These are phyloP conservation scores for Hydraecia micacea DNA, from an alignment of 2,888 invertebrate species.

Conservation along the genomic window DNA sequence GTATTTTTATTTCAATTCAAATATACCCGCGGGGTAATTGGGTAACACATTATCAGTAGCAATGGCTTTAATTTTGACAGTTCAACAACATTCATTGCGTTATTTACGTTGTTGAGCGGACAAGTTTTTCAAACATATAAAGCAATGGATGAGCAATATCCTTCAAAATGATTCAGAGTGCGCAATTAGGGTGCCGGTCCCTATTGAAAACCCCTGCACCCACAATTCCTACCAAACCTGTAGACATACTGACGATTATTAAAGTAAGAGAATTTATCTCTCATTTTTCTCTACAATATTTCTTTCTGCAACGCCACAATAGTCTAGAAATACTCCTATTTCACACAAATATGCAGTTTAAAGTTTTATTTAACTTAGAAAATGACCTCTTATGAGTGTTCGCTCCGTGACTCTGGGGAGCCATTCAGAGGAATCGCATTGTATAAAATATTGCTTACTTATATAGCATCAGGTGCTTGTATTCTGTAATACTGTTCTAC, in stretches of 20 bases:
- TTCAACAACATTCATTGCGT: no score
- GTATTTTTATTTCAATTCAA: no score
- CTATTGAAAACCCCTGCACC: no score
- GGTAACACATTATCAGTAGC: no score
- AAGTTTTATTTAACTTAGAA: constrained; percentile 51
- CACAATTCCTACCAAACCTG: background rate
- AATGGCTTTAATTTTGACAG: no score
- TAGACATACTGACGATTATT: background rate
- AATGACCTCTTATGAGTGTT: constrained; percentile 41
- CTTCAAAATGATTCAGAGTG: no score
- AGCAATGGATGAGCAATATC: no score
- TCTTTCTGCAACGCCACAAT: background rate
- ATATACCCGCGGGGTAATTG: no score
- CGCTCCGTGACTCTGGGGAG: constrained; percentile 37
- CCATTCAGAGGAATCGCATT: constrained; percentile 46
- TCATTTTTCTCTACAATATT: constrained; percentile 5
- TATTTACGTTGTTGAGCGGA: no score
- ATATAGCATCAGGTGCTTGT: constrained; percentile 37
- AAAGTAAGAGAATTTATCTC: no score
- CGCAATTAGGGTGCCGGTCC: no score
- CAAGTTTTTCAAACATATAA: no score
- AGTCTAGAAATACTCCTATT: constrained; percentile 18
- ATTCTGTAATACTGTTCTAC: background rate
- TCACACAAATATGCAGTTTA: constrained; percentile 44
- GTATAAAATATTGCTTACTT: constrained; percentile 53